phyloP scores from a whole-genome alignment of 2,113 vertebrate species.

The Numida meleagris region DNA sequence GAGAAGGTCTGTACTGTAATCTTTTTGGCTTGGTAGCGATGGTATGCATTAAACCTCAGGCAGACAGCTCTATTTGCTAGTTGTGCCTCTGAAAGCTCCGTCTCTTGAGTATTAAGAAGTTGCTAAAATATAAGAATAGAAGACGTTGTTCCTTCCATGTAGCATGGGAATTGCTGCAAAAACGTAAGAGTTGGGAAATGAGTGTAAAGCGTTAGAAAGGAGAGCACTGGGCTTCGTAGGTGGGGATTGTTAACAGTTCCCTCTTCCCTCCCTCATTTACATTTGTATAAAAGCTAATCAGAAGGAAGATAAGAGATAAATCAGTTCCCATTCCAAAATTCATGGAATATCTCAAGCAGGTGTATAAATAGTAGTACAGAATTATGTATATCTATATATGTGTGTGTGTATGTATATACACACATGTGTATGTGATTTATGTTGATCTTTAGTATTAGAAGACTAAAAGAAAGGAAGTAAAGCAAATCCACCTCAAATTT shows the following conservation, averaged over 20 bases:
- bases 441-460: background rate
- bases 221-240: background rate
- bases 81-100: background rate
- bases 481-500: background rate
- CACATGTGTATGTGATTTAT: background rate
- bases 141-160: background rate
- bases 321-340: background rate
- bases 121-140: constrained; percentile 23
- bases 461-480: background rate
- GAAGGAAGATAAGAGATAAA: background rate
- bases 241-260: background rate
- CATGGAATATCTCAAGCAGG: background rate
- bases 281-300: background rate
- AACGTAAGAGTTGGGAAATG: background rate
- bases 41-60: background rate
- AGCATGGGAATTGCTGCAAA: constrained; percentile 5
- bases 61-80: background rate
- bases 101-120: background rate
- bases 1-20: background rate
- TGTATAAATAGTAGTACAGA: background rate
- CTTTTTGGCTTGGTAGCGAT: background rate
- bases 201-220: background rate
- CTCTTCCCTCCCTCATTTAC: background rate
- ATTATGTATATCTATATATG: background rate
- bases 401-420: background rate